Conservation (phyloP, 2,888 invertebrate species). For the Campoletis raptor region DNA sequence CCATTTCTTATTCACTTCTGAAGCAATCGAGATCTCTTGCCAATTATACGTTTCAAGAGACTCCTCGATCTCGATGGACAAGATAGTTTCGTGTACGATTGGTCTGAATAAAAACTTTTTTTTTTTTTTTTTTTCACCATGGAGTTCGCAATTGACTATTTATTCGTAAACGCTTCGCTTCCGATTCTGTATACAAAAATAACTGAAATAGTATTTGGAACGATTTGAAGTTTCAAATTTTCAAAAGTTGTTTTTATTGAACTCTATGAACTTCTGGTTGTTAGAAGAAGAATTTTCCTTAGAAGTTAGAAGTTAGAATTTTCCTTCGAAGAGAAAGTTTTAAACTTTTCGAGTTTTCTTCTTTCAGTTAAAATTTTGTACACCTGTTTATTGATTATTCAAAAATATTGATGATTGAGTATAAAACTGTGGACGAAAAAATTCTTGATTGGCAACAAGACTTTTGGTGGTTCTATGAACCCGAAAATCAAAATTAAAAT, state of each 20-base stretch:
- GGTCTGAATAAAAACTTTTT: not conserved
- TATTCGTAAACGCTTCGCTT: not conserved
- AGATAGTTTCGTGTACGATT: not conserved
- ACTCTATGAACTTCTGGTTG: not conserved
- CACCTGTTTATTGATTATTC: too few relatives aligned
- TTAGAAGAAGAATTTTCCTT: not conserved
- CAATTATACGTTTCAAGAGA: constrained; percentile 4
- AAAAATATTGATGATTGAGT: too few relatives aligned
- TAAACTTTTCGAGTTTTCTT: too few relatives aligned
- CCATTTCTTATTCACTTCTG: not conserved
- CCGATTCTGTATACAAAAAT: not conserved
- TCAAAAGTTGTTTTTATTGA: not conserved
- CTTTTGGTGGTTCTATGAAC: too few relatives aligned
- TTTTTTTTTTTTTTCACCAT: not conserved
- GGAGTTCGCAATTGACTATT: not conserved
- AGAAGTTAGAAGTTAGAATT: too few relatives aligned
- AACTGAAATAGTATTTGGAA: not conserved
- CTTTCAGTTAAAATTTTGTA: too few relatives aligned
- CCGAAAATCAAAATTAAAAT: too few relatives aligned
- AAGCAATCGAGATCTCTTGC: not conserved
- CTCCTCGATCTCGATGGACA: not conserved
- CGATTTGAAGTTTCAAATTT: not conserved
- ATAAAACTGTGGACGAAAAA: too few relatives aligned
- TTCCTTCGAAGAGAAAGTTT: too few relatives aligned
- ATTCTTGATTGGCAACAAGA: too few relatives aligned